Base-by-base conservation (phyloP, 2,888 invertebrate species). In the Hydrotaea diabolus region DNA sequence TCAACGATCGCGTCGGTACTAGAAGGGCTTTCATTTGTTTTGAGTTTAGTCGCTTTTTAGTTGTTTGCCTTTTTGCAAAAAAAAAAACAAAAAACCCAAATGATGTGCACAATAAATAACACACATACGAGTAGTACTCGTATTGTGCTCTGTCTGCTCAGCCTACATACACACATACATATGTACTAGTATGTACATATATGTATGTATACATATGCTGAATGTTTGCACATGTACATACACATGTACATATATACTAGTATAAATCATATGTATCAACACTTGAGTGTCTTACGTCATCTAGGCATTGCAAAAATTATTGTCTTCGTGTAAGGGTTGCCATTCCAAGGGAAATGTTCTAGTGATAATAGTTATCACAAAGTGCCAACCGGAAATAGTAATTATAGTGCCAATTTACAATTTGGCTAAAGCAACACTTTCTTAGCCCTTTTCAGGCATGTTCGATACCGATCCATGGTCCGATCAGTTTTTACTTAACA, bases 1-100 rank as follows among this genome's bases (percentile, higher is more conserved):
- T 79, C 85, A 79, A 85, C 85, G 85, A 82, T 85, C 85, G 77
- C 69, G 73, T 82, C 73, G 73, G 49, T 80, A 85, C 85, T 85
- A 55, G 79, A 85, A 85, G 82, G 85, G 85, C 85, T 85, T 59
- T 74, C 79, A 69, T 4, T 69, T 69, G 69, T 69, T 69, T 69
- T 21, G 21, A n/a, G 21, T 69, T 46, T 69, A 46, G 46, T 69
- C 43, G 66, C 23, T 80, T 55, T 82, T 59, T 62, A 55, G 62
- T 59, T 43, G 1, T 43, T 66, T 39, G 76, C 82, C n/a, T 62
- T 85, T 74, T 82, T 39, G 76, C 82, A 77, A 80, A 80, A 5
- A 31, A 31, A 31, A 31, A 31, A 2, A 31, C 31, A 31, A 31
- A 31, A 31, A 31, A 31, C 53, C 77, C 57, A 77, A 75, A 73